phyloP scores from a whole-genome alignment of 2,113 vertebrate genomes.

The Cinclus mexicanus region DNA sequence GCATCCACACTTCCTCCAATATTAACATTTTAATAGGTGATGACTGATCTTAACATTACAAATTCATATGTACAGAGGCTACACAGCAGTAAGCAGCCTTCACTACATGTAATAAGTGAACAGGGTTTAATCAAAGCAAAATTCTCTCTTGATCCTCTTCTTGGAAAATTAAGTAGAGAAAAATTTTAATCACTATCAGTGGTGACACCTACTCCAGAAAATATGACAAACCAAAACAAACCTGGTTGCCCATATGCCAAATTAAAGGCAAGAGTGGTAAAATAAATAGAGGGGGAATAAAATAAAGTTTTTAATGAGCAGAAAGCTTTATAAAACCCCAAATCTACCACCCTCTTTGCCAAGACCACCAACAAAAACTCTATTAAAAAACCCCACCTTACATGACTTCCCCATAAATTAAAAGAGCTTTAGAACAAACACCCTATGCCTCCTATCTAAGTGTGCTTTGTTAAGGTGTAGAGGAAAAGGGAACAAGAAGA shows the following conservation, averaged over 20 bases:
- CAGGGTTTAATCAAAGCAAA: background rate
- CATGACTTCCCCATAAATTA: background rate
- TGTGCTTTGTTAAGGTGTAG: background rate
- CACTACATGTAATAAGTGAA: background rate
- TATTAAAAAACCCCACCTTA: fast-evolving
- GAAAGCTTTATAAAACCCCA: background rate
- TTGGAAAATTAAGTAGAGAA: background rate
- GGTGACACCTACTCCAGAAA: background rate
- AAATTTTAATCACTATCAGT: background rate
- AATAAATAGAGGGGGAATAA: background rate
- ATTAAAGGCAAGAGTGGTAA: background rate
- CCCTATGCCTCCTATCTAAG: background rate
- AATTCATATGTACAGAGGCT: background rate
- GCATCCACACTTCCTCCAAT: background rate
- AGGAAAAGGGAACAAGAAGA: background rate
- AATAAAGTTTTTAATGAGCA: background rate
- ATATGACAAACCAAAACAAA: background rate
- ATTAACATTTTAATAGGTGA: slow-evolving; percentile 8
- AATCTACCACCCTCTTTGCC: background rate
- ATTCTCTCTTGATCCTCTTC: background rate
- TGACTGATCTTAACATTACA: background rate
- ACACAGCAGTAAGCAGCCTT: background rate
- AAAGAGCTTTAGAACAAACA: background rate
- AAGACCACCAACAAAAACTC: background rate
- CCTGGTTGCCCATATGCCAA: background rate